phyloP scores from a whole-genome alignment of 2,888 invertebrate genomes.

The Tetranychus truncatus region DNA sequence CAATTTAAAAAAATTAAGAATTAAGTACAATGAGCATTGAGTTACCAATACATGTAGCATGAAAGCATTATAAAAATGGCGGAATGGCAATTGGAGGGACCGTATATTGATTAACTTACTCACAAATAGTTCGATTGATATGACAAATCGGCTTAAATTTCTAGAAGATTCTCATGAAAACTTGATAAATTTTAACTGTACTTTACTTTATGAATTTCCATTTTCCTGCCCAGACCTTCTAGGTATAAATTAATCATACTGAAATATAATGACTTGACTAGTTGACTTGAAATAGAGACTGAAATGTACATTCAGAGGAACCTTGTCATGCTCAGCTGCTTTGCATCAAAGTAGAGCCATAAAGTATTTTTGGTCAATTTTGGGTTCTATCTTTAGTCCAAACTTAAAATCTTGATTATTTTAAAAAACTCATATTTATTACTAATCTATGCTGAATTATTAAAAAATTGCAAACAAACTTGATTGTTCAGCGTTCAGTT shows the following conservation, averaged over 20 bases:
- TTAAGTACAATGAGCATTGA: not conserved
- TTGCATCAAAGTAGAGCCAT: not conserved
- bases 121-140: not conserved
- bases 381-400: not conserved
- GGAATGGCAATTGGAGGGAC: not conserved
- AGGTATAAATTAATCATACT: too few relatives aligned
- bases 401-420: too few relatives aligned
- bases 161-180: too few relatives aligned
- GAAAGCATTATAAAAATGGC: not conserved
- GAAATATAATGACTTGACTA: too few relatives aligned
- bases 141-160: too few relatives aligned
- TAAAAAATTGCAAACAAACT: too few relatives aligned
- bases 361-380: not conserved
- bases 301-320: not conserved
- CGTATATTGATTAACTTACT: not conserved
- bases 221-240: too few relatives aligned
- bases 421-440: too few relatives aligned
- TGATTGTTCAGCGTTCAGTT: too few relatives aligned
- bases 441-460: too few relatives aligned
- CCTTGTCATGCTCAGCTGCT: not conserved
- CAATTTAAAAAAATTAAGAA: not conserved
- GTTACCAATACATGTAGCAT: not conserved
- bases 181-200: too few relatives aligned
- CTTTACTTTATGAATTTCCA: too few relatives aligned
- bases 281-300: not conserved